phyloP scores from a whole-genome alignment of 2,888 invertebrate genomes.

The Ellobium chinense region DNA sequence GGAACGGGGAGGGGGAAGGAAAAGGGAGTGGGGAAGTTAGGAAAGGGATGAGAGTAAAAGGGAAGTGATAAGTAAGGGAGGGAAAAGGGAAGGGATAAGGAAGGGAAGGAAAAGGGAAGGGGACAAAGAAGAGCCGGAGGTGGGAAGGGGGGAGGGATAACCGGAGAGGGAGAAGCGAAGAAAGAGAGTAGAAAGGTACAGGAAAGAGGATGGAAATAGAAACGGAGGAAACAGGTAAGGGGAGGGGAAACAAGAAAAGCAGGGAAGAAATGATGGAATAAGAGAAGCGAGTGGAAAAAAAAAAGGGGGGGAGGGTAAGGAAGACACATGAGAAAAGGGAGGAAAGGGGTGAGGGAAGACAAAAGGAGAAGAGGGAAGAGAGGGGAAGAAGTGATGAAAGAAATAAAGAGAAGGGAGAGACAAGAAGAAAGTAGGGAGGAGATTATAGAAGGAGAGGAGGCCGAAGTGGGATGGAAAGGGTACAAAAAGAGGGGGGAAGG shows the following conservation, averaged over 20 bases:
- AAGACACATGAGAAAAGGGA: not conserved
- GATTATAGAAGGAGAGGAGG: too few relatives aligned
- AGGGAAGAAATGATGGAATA: not conserved
- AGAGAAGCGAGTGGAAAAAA: too few relatives aligned
- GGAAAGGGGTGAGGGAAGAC: not conserved
- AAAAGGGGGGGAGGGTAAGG: not conserved
- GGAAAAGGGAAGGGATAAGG: not conserved
- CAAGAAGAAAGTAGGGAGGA: too few relatives aligned
- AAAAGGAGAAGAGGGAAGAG: not conserved
- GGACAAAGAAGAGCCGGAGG: constrained; percentile 8
- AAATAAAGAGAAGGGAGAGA: not conserved
- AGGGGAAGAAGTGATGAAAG: not conserved
- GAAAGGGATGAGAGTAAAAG: too few relatives aligned
- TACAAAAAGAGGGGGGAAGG: too few relatives aligned
- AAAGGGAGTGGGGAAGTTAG: too few relatives aligned
- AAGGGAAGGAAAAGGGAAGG: constrained; percentile 32
- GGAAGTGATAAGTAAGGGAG: too few relatives aligned
- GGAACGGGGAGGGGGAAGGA: too few relatives aligned
- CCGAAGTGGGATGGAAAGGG: too few relatives aligned
- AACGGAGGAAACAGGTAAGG: not conserved
- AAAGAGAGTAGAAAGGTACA: not conserved
- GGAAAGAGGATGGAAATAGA: not conserved
- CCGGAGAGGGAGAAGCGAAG: constrained; percentile 45
- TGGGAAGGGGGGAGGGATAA: not conserved
- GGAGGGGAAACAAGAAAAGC: not conserved